Evolutionary conservation across 2,797 vertebrate genomes (phyloP), one percentile per base, ranked within the genome.

Genomic region (Helarctos malayanus): DNA sequence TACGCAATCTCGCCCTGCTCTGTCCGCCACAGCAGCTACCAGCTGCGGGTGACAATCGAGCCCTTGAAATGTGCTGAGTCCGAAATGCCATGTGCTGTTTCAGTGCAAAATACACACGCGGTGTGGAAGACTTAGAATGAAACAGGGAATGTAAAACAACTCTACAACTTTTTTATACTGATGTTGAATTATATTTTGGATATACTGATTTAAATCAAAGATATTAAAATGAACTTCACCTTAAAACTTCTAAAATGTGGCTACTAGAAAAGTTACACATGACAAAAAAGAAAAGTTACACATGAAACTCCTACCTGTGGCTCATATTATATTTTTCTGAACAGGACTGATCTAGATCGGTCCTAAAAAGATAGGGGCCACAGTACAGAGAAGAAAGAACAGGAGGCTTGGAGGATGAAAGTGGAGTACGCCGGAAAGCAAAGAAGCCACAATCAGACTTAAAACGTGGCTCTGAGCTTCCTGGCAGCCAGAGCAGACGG

Each of bases 111-210:
- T 86, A 91, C 4, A 65, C 14, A 49, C 4, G 32, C 45, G 52
- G 63, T 86, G 73, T 95, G 54, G 25, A 97, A 92, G 92, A 69
- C 23, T 41, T 68, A 25, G n/a, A 69, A 54, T 84, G 75, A 94
- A 87, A 82, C 32, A 87, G 83, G 65, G 29, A 79, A 29, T 75
- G 47, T 27, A 82, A 91, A 68, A 68, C 47, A 91, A 49, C n/a
- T 83, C 23, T 75, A 57, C 27, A 84, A 94, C 61, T 14, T 54
- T 87, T 38, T 49, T 57, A 35, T 68, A 27, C n/a, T 86, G 80
- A 82, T 92, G 41, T 83, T 91, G 88, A 95, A 91, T 86, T 19
- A 27, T 65, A 79, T 38, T 78, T 86, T 87, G 56, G 47, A 83
- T 89, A 90, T 12, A 71, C 16, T 56, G 41, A 75, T 65, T 89